Evolutionary conservation across 2,113 vertebrate species (phyloP).

Genomic region (Esox niger): DNA sequence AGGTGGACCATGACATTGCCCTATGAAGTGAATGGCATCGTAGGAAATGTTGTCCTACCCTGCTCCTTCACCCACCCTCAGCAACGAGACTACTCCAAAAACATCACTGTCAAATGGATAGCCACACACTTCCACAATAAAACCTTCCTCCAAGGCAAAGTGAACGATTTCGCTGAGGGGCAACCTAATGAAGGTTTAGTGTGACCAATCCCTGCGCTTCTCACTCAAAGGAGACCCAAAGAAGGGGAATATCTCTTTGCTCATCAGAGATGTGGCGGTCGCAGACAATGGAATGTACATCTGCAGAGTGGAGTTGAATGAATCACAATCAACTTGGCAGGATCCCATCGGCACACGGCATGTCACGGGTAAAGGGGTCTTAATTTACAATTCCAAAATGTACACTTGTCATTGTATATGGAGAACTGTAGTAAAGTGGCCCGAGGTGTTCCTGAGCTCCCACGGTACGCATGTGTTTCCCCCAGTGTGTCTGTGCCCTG

Average conservation of each 20-base stretch:
- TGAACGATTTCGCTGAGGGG: not conserved
- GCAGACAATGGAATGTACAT: constrained; percentile 11
- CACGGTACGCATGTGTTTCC: no score
- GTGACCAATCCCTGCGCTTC: not conserved
- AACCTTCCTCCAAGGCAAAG: constrained; percentile 21
- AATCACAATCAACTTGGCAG: constrained; percentile 5
- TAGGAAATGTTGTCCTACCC: constrained; percentile 15
- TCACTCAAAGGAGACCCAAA: constrained; percentile 20
- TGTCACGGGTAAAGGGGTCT: constrained; percentile 11
- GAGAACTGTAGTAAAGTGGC: no score
- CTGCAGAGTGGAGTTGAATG: constrained; percentile 34
- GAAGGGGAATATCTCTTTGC: constrained; percentile 22
- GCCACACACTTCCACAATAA: not conserved
- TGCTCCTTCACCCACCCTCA: constrained; percentile 34
- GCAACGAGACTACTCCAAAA: constrained; percentile 15
- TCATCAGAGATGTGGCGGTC: constrained; percentile 14
- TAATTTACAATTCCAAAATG: no score
- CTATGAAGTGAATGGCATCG: constrained; percentile 6
- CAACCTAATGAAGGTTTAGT: not conserved
- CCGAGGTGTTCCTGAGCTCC: no score
- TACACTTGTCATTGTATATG: no score
- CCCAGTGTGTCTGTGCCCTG: no score
- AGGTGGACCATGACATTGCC: constrained; percentile 1
- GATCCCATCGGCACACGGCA: not conserved
- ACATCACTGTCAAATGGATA: constrained; percentile 22